Base-by-base conservation (phyloP, 1,140 invertebrate species). In the Formica exsecta region DNA sequence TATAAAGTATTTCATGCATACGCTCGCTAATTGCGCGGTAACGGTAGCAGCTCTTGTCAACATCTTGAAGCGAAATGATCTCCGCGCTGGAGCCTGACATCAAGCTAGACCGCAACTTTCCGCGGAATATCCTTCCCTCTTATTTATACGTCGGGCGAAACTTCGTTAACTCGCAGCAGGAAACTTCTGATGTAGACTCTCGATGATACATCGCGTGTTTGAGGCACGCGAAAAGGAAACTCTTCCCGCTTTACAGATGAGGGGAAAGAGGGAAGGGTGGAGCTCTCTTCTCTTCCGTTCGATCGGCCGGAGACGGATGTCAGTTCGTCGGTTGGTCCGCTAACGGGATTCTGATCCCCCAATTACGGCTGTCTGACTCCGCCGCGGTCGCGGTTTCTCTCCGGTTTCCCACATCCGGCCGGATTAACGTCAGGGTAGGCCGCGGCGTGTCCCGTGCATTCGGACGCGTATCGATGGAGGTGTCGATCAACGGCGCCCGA, bases 381-480 rank as follows among this genome's bases (percentile, higher is more conserved):
- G 22, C 48, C 54, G 85, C 19, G 83, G 32, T 29, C 54, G 86
- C 70, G 70, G 57, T 74, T 68, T 80, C 71, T 85, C 81, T 59
- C n/a, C 71, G 68, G 51, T 89, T 81, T 48, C 57, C 19, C 16
- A 19, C 36, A 68, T 68, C 54, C 83, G n/a, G 51, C 57, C 54
- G 76, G 70, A 89, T 89, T 83, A 89, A 86, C 83, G 87, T 89
- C 87, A 51, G n/a, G 57, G 70, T 38, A 51, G 16, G 13, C 19
- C 38, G 36, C 57, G 59, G 11, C 22, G 62, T 48, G 32, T 32
- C 32, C 74, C 80, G 44, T 41, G 88, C 75, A 70, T 32, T 80
- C 83, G 87, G 57, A 89, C 51, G 87, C 87, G 57, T 86, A 89
- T 88, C 88, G 75, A 89, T 76, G 70, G 75, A 88, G 76, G 71